These are phyloP conservation scores for Eucidaris tribuloides DNA, from an alignment of 35 echinoderm and acorn worm species.

Conservation along the genomic window DNA sequence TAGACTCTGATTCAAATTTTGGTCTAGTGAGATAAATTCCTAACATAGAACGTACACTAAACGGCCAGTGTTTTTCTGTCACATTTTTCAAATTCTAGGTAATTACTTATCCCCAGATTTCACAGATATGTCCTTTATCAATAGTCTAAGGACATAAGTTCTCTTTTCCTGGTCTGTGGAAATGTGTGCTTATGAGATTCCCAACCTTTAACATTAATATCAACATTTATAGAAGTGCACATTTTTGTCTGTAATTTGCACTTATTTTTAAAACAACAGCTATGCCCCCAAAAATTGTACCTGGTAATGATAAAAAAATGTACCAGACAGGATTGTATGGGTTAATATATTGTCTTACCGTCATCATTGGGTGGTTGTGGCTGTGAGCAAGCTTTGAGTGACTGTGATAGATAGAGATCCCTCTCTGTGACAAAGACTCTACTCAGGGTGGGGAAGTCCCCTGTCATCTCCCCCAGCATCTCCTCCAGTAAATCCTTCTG, in stretches of 20 bases:
- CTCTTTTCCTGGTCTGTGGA: too few species aligned
- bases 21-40: too few species aligned
- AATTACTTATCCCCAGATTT: too few species aligned
- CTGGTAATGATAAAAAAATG: background rate
- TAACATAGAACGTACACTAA: too few species aligned
- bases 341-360: background rate
- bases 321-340: background rate
- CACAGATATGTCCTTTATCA: too few species aligned
- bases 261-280: background rate
- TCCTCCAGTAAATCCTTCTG: conserved; percentile 95
- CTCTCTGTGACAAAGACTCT: conserved; percentile 85
- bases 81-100: too few species aligned
- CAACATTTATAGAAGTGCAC: background rate
- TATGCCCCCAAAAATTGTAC: background rate
- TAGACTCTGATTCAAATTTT: too few species aligned
- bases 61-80: too few species aligned
- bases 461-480: conserved; percentile 94
- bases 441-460: conserved; percentile 90
- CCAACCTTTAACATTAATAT: too few species aligned
- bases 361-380: conserved; percentile 39
- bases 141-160: too few species aligned
- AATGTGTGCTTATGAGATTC: too few species aligned
- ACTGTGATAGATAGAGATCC: conserved; percentile 74
- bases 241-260: background rate
- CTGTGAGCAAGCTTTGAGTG: conserved; percentile 44